Percentiles rank a stretch among this genome's conserved stretches.
Evolutionary conservation across 2,888 invertebrate genomes (phyloP).

Genomic region (Disparrhopalites patrizii): DNA sequence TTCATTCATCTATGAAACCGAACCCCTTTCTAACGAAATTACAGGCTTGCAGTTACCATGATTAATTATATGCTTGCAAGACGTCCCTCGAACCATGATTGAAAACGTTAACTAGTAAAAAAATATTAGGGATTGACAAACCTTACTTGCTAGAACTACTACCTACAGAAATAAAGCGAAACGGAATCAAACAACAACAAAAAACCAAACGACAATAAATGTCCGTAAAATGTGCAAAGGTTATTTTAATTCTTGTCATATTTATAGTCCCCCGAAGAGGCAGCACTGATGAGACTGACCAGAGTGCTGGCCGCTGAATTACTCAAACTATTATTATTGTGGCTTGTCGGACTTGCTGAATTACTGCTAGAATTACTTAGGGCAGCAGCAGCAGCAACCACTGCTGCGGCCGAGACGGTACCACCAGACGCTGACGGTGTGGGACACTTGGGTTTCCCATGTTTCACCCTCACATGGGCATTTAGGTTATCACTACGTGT

Average conservation of each 20-base stretch:
- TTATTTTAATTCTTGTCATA: not conserved
- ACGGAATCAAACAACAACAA: too few relatives aligned
- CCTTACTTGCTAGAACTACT: too few relatives aligned
- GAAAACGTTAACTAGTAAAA: too few relatives aligned
- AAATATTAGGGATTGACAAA: too few relatives aligned
- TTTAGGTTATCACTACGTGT: slow-evolving; percentile 48
- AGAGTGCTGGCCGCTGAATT: slow-evolving; percentile 45
- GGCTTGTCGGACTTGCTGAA: slow-evolving; percentile 44
- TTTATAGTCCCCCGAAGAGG: slow-evolving; percentile 31
- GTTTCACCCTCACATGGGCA: slow-evolving; percentile 47
- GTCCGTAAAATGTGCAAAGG: not conserved
- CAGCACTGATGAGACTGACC: slow-evolving; percentile 46
- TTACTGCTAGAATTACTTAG: slow-evolving; percentile 40
- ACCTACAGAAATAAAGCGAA: too few relatives aligned
- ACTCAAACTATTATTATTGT: slow-evolving; percentile 29
- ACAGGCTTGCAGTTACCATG: too few relatives aligned
- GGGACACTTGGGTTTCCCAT: slow-evolving; percentile 46
- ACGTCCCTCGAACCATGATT: too few relatives aligned
- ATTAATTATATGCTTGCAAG: too few relatives aligned
- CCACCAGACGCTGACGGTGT: slow-evolving; percentile 30
- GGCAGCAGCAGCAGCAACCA: slow-evolving; percentile 13
- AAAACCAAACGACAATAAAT: too few relatives aligned
- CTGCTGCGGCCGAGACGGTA: slow-evolving; percentile 4
- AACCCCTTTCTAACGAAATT: too few relatives aligned
- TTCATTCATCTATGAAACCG: too few relatives aligned